Conservation (phyloP, 2,888 invertebrate species). For the Scaptomyza tumidula region DNA sequence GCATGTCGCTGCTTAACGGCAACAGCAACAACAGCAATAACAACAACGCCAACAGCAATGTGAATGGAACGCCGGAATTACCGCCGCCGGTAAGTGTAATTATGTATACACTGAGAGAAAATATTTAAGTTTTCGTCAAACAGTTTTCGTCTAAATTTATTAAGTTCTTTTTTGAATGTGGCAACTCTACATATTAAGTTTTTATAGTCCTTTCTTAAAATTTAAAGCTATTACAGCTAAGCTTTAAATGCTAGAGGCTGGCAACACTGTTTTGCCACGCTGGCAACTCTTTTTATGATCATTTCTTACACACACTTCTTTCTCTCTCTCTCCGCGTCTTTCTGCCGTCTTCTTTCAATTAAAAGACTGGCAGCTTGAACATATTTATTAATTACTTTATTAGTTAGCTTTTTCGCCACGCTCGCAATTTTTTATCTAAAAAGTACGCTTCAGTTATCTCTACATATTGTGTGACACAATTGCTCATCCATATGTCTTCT, state of each 20-base stretch:
- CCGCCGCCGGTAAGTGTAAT: conserved; percentile 81
- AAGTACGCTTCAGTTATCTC: background rate
- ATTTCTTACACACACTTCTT: too few species aligned
- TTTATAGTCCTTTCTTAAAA: too few species aligned
- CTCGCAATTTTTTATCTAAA: conserved; percentile 11
- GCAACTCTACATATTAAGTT: too few species aligned
- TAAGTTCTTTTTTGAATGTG: too few species aligned
- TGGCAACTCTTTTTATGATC: conserved; percentile 4
- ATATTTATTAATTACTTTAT: background rate
- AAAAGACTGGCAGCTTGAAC: background rate
- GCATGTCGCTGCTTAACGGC: conserved; percentile 55
- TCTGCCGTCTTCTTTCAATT: background rate
- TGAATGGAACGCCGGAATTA: conserved; percentile 58
- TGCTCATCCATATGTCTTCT: background rate
- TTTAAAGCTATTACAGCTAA: too few species aligned
- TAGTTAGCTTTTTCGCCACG: conserved; percentile 11
- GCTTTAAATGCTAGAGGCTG: background rate
- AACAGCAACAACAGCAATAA: conserved; percentile 27
- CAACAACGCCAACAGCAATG: conserved; percentile 29
- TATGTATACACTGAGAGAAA: conserved; percentile 2
- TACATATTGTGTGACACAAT: background rate
- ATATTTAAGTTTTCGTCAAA: too few species aligned
- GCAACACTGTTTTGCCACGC: conserved; percentile 1
- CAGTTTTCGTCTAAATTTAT: too few species aligned
- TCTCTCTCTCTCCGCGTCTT: background rate